A percentile compares a stretch with the other conserved stretches of the same genome.
Conservation (phyloP, 2,888 invertebrate species). For the Synanthedon myopaeformis region DNA sequence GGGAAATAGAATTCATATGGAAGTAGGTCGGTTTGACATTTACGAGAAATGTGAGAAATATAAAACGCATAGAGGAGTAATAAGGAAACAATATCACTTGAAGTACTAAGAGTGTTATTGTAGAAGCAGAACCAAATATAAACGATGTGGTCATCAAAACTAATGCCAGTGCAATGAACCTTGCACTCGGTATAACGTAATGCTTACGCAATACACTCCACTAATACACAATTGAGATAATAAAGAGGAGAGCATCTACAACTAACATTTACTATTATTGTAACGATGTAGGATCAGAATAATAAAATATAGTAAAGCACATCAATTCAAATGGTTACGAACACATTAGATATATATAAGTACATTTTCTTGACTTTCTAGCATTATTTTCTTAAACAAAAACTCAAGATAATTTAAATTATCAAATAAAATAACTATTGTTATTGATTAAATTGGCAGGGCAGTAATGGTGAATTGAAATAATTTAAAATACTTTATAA, state of each 20-base stretch:
- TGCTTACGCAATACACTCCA: conserved; percentile 51
- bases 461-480: too few species aligned
- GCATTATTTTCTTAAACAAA: too few species aligned
- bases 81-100: background rate
- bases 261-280: conserved; percentile 50
- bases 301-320: background rate
- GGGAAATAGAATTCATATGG: background rate
- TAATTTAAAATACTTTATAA: too few species aligned
- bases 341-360: too few species aligned
- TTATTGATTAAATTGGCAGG: too few species aligned
- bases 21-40: background rate
- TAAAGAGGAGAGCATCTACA: conserved; percentile 51
- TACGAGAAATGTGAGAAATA: background rate
- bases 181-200: conserved; percentile 28
- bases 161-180: conserved; percentile 44
- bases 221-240: conserved; percentile 60
- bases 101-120: conserved; percentile 4
- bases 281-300: conserved; percentile 35
- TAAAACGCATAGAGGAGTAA: background rate
- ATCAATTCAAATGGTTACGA: too few species aligned
- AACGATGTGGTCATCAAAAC: conserved; percentile 4
- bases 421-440: too few species aligned
- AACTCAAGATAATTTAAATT: too few species aligned
- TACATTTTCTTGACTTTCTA: too few species aligned
- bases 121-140: conserved; percentile 1